Evolutionary conservation across 2,797 vertebrate species (phyloP).

Genomic region (Gambelia wislizenii): DNA sequence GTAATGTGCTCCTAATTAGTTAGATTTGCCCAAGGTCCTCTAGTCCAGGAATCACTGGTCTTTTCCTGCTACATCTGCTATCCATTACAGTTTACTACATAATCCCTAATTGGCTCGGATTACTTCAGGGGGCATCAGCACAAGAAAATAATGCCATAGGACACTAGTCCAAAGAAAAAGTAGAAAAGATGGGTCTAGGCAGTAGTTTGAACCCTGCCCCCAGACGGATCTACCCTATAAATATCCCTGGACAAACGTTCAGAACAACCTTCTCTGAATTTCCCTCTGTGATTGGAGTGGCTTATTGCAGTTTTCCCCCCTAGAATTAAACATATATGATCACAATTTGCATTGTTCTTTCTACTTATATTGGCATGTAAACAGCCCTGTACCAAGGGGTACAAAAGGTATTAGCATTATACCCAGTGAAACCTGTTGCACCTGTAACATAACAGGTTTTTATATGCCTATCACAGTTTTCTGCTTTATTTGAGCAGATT

Average conservation of each 20-base stretch:
- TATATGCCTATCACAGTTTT: not conserved
- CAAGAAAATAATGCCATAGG: not conserved
- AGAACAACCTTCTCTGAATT: not conserved
- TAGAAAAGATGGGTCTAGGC: not conserved
- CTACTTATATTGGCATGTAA: not conserved
- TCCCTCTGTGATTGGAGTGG: slow-evolving; percentile 1
- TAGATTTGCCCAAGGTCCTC: not conserved
- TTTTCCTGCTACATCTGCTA: not conserved
- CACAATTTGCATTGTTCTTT: not conserved
- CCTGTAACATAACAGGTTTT: slow-evolving; percentile 30
- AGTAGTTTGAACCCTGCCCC: not conserved
- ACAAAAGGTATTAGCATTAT: not conserved
- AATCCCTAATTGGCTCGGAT: not conserved
- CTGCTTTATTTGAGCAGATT: slow-evolving; percentile 17
- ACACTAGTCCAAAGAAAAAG: not conserved
- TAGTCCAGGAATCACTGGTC: not conserved
- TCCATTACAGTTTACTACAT: not conserved
- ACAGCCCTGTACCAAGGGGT: not conserved
- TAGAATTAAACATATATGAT: slow-evolving; percentile 5
- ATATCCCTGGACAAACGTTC: not conserved
- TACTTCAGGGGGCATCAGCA: not conserved
- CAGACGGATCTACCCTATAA: not conserved
- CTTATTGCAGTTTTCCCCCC: not conserved
- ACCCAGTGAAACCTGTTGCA: slow-evolving; percentile 13
- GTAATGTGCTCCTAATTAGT: not conserved